Evolutionary conservation across 2,888 invertebrate genomes (phyloP).

Genomic region (Zhuqinia jingwanae): DNA sequence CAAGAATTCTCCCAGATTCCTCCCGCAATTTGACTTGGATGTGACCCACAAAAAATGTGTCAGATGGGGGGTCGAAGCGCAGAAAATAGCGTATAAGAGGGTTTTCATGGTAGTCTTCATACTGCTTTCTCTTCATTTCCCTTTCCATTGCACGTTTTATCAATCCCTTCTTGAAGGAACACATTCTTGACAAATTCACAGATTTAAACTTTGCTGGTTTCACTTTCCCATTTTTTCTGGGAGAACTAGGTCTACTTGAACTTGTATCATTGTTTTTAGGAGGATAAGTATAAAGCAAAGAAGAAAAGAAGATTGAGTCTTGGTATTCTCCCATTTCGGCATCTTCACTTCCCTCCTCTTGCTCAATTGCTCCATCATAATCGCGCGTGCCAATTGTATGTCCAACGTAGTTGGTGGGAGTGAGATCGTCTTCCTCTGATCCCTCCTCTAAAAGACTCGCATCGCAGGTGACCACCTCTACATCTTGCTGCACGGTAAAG

Average conservation of each 20-base stretch:
- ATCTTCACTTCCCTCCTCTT: neutral
- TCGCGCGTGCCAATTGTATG: neutral
- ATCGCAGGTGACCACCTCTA: neutral
- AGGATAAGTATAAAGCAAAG: neutral
- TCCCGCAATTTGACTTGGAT: neutral
- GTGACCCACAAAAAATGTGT: neutral
- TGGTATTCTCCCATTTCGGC: neutral
- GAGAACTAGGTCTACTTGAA: neutral
- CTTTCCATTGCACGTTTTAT: conserved; percentile 23
- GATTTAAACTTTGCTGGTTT: neutral
- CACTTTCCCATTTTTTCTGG: neutral
- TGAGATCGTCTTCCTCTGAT: neutral
- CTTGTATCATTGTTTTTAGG: neutral
- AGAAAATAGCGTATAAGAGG: neutral
- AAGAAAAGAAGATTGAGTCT: neutral
- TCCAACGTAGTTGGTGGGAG: neutral
- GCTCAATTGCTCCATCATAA: neutral
- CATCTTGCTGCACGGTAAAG: neutral
- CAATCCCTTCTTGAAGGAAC: neutral
- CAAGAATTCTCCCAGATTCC: neutral
- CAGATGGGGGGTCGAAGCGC: neutral
- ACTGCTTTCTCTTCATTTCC: neutral
- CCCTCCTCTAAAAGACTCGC: neutral
- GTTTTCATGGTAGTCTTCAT: conserved; percentile 15
- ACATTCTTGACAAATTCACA: neutral